These are phyloP conservation scores for Helogale parvula DNA, from an alignment of 2,113 vertebrate genomes.

Conservation along the genomic window DNA sequence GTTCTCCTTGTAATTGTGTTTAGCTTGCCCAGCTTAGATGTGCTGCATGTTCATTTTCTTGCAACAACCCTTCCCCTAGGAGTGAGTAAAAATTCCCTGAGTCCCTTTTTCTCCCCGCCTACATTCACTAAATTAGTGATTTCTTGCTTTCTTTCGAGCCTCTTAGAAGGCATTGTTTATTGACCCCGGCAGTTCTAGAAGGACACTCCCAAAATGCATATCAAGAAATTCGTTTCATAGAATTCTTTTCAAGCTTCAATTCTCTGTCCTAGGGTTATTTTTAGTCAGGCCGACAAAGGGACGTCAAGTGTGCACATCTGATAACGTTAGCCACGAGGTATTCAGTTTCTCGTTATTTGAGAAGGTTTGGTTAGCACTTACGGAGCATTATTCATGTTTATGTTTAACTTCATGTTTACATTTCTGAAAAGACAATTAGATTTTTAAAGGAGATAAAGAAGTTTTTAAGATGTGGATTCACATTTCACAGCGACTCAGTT, in stretches of 20 bases:
- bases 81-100: background rate
- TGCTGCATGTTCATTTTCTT: background rate
- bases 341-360: constrained; percentile 64
- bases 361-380: background rate
- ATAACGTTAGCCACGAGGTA: background rate
- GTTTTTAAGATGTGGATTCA: background rate
- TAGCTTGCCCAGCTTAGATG: background rate
- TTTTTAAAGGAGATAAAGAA: constrained; percentile 14
- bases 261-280: background rate
- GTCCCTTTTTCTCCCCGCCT: background rate
- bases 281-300: background rate
- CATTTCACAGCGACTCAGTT: background rate
- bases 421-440: background rate
- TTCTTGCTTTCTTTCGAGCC: background rate
- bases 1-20: background rate
- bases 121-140: background rate
- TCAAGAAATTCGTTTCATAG: background rate
- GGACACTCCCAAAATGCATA: background rate
- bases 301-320: background rate
- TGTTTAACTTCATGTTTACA: constrained; percentile 27
- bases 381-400: background rate
- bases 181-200: background rate
- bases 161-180: background rate
- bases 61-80: background rate
- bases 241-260: background rate